A percentile compares a stretch with the other conserved stretches of the same genome.
Conservation (phyloP, 1,140 invertebrate species). For the Euborellia annulipes region DNA sequence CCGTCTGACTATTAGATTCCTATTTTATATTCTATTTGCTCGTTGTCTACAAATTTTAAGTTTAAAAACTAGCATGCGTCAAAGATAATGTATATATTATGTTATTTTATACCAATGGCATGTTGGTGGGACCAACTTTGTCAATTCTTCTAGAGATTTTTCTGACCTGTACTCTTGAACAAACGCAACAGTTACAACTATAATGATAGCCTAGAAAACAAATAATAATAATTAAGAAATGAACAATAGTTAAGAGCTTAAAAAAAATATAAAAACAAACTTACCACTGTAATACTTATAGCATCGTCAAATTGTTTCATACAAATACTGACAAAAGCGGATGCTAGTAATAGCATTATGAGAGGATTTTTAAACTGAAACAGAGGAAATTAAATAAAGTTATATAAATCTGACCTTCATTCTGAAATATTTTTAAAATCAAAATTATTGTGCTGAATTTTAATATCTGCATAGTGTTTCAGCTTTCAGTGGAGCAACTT, state of each 20-base stretch:
- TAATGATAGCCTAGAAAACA: constrained; percentile 58
- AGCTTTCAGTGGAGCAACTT: too few species aligned
- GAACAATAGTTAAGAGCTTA: neutral
- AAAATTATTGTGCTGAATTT: too few species aligned
- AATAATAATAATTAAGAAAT: constrained; percentile 6
- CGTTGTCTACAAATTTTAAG: too few species aligned
- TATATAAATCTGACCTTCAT: neutral
- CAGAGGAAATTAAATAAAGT: constrained; percentile 17
- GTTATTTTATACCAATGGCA: constrained; percentile 71
- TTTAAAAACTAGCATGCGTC: too few species aligned
- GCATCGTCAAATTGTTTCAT: constrained; percentile 99
- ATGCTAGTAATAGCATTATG: constrained; percentile 84
- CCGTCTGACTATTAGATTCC: too few species aligned
- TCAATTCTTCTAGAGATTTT: constrained; percentile 97
- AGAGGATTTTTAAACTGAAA: constrained; percentile 91
- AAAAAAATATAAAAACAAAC: constrained; percentile 25
- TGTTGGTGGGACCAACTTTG: constrained; percentile 87
- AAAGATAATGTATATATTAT: too few species aligned
- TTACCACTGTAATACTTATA: constrained; percentile 91
- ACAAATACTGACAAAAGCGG: constrained; percentile 86
- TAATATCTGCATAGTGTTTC: too few species aligned
- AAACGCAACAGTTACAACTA: constrained; percentile 98
- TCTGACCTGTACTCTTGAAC: constrained; percentile 99
- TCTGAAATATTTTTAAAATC: too few species aligned
- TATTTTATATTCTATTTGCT: too few species aligned